Evolutionary conservation across 2,113 vertebrate species (phyloP).

Genomic region (Eubucco bourcierii): DNA sequence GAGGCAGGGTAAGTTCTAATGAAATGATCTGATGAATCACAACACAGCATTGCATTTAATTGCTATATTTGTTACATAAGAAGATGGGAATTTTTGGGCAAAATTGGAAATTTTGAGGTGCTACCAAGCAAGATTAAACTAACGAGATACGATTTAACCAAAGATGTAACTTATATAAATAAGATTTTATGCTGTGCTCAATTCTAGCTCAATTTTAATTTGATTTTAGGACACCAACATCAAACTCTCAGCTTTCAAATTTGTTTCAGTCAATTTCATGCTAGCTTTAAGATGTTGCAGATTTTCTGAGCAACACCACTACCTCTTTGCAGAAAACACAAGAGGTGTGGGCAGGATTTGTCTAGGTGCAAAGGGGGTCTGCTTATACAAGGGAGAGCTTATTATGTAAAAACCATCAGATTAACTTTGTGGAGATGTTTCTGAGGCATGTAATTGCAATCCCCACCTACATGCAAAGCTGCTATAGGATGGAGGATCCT

Average conservation of each 20-base stretch:
- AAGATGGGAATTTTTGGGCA: not conserved
- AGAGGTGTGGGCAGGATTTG: not conserved
- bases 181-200: constrained; percentile 17
- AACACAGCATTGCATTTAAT: constrained; percentile 23
- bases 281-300: constrained; percentile 27
- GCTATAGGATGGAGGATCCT: not conserved
- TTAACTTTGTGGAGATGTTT: not conserved
- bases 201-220: constrained; percentile 48
- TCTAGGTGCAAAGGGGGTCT: not conserved
- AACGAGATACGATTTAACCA: constrained; percentile 43
- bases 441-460: not conserved
- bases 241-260: constrained; percentile 27
- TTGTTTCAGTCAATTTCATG: constrained; percentile 53
- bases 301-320: not conserved
- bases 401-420: not conserved
- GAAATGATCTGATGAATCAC: constrained; percentile 33
- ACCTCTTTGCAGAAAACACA: not conserved
- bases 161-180: constrained; percentile 33
- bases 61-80: constrained; percentile 38
- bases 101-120: constrained; percentile 24
- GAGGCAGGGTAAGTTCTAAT: not conserved
- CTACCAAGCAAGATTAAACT: constrained; percentile 49
- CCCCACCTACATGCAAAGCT: not conserved
- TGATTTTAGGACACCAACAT: constrained; percentile 53
- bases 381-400: not conserved